These are phyloP conservation scores for Mesaphorura yosii DNA, from an alignment of 1,140 invertebrate genomes.

Conservation along the genomic window DNA sequence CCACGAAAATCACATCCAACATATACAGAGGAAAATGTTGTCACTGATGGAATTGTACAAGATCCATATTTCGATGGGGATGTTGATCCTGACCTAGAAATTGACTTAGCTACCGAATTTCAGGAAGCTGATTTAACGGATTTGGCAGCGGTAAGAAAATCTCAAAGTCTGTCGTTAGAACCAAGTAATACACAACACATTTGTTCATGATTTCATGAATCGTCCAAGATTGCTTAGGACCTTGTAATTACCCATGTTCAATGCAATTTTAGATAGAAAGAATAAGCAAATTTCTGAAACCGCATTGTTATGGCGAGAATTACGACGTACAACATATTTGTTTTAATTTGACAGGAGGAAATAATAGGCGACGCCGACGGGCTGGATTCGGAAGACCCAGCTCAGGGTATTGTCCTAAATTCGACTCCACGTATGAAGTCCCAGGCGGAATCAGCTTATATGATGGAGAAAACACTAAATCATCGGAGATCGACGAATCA, in stretches of 20 bases:
- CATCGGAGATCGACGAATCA: too few relatives aligned
- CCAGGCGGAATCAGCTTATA: constrained; percentile 54
- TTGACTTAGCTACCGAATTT: constrained; percentile 23
- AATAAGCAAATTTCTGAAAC: too few relatives aligned
- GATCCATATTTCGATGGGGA: constrained; percentile 9
- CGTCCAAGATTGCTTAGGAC: too few relatives aligned
- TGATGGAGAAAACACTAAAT: constrained; percentile 62
- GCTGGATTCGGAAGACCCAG: constrained; percentile 20
- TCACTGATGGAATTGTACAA: background rate
- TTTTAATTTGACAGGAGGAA: too few relatives aligned
- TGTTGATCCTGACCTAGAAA: constrained; percentile 26
- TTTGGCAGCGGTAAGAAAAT: constrained; percentile 16
- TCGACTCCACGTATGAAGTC: constrained; percentile 18
- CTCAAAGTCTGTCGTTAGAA: too few relatives aligned
- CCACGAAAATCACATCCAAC: too few relatives aligned
- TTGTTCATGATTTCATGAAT: too few relatives aligned
- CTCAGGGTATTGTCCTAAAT: constrained; percentile 4
- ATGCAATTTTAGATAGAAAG: too few relatives aligned
- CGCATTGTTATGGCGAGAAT: too few relatives aligned
- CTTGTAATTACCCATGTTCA: too few relatives aligned
- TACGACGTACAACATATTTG: too few relatives aligned
- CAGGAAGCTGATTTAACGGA: constrained; percentile 16
- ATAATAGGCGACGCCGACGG: constrained; percentile 20
- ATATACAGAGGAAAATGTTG: background rate
- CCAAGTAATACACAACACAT: too few relatives aligned